These are phyloP conservation scores for Harpagoxenus sublaevis DNA, from an alignment of 2,888 invertebrate species.

Conservation along the genomic window DNA sequence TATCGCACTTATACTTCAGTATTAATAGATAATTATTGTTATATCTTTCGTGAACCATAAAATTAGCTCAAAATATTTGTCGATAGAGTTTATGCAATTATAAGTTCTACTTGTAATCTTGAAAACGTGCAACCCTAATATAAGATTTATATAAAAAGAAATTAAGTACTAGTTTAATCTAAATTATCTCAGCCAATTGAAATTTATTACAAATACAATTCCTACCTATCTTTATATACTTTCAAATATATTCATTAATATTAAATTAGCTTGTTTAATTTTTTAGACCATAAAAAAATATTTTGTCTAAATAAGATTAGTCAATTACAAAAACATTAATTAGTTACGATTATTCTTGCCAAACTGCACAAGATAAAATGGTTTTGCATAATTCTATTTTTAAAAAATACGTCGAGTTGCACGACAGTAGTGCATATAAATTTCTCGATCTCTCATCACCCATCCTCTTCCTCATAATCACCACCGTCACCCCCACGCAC, in stretches of 20 bases:
- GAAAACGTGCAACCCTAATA: neutral
- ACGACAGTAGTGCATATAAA: slow-evolving; percentile 21
- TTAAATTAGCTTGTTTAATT: neutral
- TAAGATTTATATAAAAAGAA: neutral
- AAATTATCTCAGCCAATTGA: neutral
- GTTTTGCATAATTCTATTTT: slow-evolving; percentile 51
- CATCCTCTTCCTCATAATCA: slow-evolving; percentile 55
- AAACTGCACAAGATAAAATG: neutral
- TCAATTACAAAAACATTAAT: neutral
- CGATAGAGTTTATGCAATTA: neutral
- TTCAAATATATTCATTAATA: neutral
- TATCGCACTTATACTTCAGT: neutral
- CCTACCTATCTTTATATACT: neutral
- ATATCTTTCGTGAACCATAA: neutral
- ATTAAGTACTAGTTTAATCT: neutral
- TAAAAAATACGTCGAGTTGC: slow-evolving; percentile 73
- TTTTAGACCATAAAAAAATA: neutral
- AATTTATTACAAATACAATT: neutral
- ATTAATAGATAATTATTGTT: neutral
- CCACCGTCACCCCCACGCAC: slow-evolving; percentile 27
- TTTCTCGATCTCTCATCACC: slow-evolving; percentile 68
- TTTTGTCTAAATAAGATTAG: neutral
- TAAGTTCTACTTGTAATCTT: neutral
- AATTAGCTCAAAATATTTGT: neutral
- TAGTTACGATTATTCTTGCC: neutral